Evolutionary conservation across 2,797 vertebrate genomes (phyloP), one percentile per base, ranked within the genome.

Genomic region (Erpetoichthys calabaricus): DNA sequence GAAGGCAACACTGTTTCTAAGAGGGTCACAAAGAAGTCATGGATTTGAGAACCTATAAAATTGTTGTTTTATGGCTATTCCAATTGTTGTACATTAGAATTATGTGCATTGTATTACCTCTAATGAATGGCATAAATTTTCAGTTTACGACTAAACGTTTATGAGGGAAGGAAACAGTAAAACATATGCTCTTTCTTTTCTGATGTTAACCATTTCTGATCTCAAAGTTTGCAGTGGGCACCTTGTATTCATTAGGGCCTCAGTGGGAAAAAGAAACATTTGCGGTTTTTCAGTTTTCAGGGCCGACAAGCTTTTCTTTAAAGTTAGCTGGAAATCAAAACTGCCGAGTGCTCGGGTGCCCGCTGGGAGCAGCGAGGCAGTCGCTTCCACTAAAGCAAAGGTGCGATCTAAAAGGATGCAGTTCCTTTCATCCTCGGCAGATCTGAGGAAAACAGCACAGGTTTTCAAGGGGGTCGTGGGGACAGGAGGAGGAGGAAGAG

Each of bases 81-180:
- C 80, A 80, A 87, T 87, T 88, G 84, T 86, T 86, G 80, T 78
- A 80, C 67, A 62, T 81, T 79, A 80, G 82, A 88, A 78, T 84
- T 85, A 86, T 85, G 81, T 83, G 82, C 80, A 84, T 86, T 88
- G 84, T 86, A 84, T 84, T 83, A 81, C 77, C 75, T 64, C 81
- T 88, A 88, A 88, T 84, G 84, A 87, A 86, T 73, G 79, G 74
- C 68, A 59, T 87, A 88, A 86, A 86, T 87, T 83, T 78, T 84
- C 68, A 60, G 71, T 86, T 86, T 87, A 88, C 73, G 72, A 81
- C 74, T 64, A 70, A 65, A 75, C 77, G 74, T 84, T 83, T 85
- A 85, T 73, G 75, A 75, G 76, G 69, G 65, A 72, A 73, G 73
- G 72, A 71, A 73, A 75, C 76, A 78, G 80, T 88, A 84, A 86